These are phyloP conservation scores for Pocillopora meandrina DNA, from an alignment of 92 coral and sea anemone genomes.

Conservation along the genomic window DNA sequence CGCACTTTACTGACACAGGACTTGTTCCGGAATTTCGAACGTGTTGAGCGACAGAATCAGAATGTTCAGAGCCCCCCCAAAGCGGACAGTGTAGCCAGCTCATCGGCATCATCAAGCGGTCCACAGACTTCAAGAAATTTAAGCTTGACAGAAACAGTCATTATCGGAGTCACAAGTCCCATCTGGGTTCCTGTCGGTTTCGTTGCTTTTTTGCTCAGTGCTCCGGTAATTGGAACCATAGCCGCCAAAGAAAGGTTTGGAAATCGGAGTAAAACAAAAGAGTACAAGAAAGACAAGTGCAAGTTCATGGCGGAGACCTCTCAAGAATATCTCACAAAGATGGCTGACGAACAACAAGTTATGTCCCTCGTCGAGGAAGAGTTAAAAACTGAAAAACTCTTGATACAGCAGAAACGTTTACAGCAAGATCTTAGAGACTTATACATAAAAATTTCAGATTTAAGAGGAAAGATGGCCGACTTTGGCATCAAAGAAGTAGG, in stretches of 20 bases:
- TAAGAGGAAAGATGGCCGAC: too few species aligned
- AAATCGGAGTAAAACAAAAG: background rate
- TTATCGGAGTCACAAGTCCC: constrained; percentile 33
- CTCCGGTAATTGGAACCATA: constrained; percentile 29
- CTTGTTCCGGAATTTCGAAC: constrained; percentile 6
- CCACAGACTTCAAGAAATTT: background rate
- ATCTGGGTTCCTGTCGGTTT: constrained; percentile 56
- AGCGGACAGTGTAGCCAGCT: background rate
- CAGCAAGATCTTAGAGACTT: too few species aligned
- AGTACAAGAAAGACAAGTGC: constrained; percentile 26
- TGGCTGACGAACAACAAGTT: background rate
- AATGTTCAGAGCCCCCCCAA: constrained; percentile 3
- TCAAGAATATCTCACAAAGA: constrained; percentile 1
- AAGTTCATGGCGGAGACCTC: constrained; percentile 14
- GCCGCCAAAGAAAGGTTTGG: constrained; percentile 21
- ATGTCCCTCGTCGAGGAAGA: constrained; percentile 7
- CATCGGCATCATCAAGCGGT: too few species aligned
- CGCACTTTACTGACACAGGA: constrained; percentile 10
- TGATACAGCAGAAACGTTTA: too few species aligned
- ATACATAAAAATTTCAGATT: too few species aligned
- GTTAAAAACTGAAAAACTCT: constrained; percentile 7
- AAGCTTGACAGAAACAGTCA: background rate
- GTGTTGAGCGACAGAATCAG: constrained; percentile 7
- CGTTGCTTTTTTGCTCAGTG: constrained; percentile 25
- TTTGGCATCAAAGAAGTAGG: too few species aligned